Conservation (phyloP, 2,888 invertebrate species). For the Margaritifera margaritifera region DNA sequence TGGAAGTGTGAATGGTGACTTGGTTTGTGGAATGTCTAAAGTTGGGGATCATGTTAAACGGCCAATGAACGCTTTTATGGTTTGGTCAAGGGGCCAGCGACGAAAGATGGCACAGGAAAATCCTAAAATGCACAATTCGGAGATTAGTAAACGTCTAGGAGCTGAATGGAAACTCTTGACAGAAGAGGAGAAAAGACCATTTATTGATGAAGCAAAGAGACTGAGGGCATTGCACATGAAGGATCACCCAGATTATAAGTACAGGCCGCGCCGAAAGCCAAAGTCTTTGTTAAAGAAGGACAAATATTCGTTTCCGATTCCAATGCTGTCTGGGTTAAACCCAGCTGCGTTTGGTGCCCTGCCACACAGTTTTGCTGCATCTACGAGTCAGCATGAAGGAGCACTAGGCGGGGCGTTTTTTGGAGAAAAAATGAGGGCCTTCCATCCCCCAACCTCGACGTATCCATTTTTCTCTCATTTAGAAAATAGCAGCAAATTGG, state of each 20-base stretch:
- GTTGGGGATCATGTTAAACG: constrained; percentile 87
- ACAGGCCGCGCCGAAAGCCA: constrained; percentile 95
- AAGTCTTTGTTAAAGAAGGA: constrained; percentile 91
- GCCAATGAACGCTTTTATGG: constrained; percentile 99
- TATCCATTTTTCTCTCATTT: constrained; percentile 58
- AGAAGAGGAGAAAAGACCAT: constrained; percentile 96
- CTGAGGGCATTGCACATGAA: constrained; percentile 98
- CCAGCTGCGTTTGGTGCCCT: constrained; percentile 40
- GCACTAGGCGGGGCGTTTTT: constrained; percentile 34
- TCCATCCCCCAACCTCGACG: constrained; percentile 57
- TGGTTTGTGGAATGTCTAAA: constrained; percentile 24
- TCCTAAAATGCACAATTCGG: constrained; percentile 99
- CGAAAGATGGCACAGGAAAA: constrained; percentile 99
- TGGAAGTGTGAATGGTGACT: constrained; percentile 24
- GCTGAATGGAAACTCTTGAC: constrained; percentile 98
- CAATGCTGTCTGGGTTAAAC: constrained; percentile 61
- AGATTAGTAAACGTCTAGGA: constrained; percentile 97
- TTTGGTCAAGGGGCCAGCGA: constrained; percentile 95
- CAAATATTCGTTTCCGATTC: constrained; percentile 76
- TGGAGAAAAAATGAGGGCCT: constrained; percentile 54
- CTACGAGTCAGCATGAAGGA: constrained; percentile 31
- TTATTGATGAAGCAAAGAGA: constrained; percentile 98
- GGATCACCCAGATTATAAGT: constrained; percentile 99
- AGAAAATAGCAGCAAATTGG: constrained; percentile 45
- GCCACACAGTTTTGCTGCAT: constrained; percentile 34